These are phyloP conservation scores for Dermolepida albohirtum DNA, from an alignment of 2,888 invertebrate species.

Conservation along the genomic window DNA sequence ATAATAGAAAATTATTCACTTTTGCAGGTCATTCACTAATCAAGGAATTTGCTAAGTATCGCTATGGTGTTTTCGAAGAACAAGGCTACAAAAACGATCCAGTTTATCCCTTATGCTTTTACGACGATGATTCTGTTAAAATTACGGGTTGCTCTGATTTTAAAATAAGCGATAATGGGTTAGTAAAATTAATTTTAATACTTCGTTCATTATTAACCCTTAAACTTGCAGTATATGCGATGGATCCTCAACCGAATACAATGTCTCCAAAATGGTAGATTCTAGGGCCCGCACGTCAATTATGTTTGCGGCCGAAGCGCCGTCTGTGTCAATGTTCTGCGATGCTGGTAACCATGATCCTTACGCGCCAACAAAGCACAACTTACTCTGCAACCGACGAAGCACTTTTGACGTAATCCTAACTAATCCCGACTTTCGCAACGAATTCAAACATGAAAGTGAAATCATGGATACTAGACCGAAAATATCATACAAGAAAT, in stretches of 20 bases:
- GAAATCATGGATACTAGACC: constrained; percentile 66
- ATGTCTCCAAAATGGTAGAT: constrained; percentile 64
- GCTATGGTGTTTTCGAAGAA: constrained; percentile 78
- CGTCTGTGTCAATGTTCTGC: constrained; percentile 71
- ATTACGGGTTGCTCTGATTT: constrained; percentile 69
- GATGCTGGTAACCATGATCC: constrained; percentile 72
- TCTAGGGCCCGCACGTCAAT: constrained; percentile 67
- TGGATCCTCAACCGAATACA: constrained; percentile 55
- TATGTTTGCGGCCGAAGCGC: constrained; percentile 68
- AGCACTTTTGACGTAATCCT: constrained; percentile 72
- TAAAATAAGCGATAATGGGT: constrained; percentile 67
- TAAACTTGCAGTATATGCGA: constrained; percentile 56
- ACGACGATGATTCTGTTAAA: constrained; percentile 60
- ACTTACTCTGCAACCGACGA: constrained; percentile 71
- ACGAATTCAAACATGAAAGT: constrained; percentile 51
- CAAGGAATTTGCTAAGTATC: constrained; percentile 75
- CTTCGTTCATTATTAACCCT: background rate
- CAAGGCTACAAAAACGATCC: constrained; percentile 71
- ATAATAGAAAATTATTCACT: no score
- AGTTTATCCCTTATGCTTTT: constrained; percentile 70
- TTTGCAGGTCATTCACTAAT: constrained; percentile 65
- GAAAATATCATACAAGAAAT: constrained; percentile 67
- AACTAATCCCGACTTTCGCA: constrained; percentile 67
- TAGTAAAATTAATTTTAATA: constrained; percentile 47
- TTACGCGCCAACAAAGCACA: constrained; percentile 75